Evolutionary conservation across 2,797 vertebrate genomes (phyloP).

Genomic region (Australoheros facetus): DNA sequence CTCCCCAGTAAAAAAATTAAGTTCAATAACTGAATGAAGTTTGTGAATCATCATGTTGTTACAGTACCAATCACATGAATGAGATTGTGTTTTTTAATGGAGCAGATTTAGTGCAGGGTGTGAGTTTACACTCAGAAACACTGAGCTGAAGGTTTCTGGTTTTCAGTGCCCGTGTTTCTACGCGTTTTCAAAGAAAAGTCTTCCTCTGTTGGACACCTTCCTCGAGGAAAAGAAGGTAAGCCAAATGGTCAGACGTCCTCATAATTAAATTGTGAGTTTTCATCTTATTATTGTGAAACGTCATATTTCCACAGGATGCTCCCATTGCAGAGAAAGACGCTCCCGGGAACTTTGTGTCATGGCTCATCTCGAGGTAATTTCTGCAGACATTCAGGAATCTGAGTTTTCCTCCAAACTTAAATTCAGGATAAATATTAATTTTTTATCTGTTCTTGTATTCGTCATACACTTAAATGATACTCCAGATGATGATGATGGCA

Average conservation of each 20-base stretch:
- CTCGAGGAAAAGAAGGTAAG: slow-evolving; percentile 84
- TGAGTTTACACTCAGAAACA: neutral
- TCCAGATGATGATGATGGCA: neutral
- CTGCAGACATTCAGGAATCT: neutral
- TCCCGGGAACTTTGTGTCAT: slow-evolving; percentile 84
- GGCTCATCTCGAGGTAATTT: slow-evolving; percentile 82
- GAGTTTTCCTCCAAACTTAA: neutral
- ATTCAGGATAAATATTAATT: neutral
- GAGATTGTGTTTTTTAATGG: neutral
- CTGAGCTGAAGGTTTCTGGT: neutral
- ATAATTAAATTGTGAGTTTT: accelerated
- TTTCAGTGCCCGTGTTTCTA: slow-evolving; percentile 88
- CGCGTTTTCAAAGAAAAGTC: slow-evolving; percentile 75
- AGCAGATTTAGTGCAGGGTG: neutral
- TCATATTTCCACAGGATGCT: slow-evolving; percentile 60
- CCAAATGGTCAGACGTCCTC: accelerated
- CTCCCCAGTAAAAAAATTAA: no score
- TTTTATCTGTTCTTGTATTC: neutral
- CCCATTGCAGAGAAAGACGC: slow-evolving; percentile 82
- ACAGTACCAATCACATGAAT: no score
- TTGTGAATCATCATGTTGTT: neutral
- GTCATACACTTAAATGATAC: neutral
- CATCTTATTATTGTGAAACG: neutral
- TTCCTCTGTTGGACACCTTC: slow-evolving; percentile 79
- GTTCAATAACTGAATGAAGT: no score